Evolutionary conservation across 2,888 invertebrate species (phyloP).

Genomic region (Lepidonotus clava): DNA sequence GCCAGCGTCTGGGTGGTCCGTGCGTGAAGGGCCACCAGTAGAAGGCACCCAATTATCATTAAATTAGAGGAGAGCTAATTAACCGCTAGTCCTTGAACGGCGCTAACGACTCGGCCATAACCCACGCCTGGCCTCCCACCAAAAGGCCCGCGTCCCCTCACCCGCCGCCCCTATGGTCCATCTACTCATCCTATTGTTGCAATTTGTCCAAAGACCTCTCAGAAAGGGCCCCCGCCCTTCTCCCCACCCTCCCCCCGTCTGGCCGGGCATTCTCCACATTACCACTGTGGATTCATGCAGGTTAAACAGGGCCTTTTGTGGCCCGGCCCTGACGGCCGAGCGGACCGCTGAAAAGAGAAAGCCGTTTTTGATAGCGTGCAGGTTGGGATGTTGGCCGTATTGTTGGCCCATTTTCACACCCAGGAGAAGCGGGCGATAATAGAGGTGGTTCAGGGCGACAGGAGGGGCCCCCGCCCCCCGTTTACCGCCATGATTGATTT

Average conservation of each 20-base stretch:
- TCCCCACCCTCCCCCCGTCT: neutral
- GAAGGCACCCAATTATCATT: conserved; percentile 14
- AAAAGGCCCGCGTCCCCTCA: neutral
- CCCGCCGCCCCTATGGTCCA: neutral
- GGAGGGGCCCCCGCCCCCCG: neutral
- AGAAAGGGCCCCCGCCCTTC: neutral
- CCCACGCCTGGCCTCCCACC: neutral
- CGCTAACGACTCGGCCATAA: neutral
- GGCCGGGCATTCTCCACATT: neutral
- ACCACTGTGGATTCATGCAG: neutral
- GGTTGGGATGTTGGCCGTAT: neutral
- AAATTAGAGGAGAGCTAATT: conserved; percentile 19
- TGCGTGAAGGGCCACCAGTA: neutral
- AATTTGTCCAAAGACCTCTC: neutral
- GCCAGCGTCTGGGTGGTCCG: conserved; percentile 12
- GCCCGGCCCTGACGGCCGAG: neutral
- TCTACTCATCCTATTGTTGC: neutral
- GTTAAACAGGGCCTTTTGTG: neutral
- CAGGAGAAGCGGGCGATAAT: neutral
- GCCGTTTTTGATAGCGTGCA: conserved; percentile 36
- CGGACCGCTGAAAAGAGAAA: neutral
- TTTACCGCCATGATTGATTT: conserved; percentile 6
- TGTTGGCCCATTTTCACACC: neutral
- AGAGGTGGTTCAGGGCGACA: neutral
- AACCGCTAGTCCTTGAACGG: neutral